Evolutionary conservation across 2,113 vertebrate genomes (phyloP).

Genomic region (Acanthochromis polyacanthus): DNA sequence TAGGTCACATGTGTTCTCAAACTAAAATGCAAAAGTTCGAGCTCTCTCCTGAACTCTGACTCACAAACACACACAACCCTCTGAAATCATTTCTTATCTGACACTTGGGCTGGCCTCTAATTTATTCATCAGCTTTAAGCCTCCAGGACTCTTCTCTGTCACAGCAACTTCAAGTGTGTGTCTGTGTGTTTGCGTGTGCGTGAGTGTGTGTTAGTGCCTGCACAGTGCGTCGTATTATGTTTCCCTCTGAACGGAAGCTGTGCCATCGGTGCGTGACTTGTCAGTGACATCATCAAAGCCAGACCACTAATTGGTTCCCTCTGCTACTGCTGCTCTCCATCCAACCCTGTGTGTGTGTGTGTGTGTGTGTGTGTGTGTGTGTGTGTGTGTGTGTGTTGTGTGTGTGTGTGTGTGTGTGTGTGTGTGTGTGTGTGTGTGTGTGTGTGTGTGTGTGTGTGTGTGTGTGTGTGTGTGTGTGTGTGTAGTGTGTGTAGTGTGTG

Average conservation of each 20-base stretch:
- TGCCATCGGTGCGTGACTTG: constrained; percentile 79
- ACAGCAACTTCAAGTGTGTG: constrained; percentile 36
- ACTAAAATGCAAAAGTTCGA: background rate
- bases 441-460: background rate
- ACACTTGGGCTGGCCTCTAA: constrained; percentile 47
- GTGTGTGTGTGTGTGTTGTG: constrained; percentile 12
- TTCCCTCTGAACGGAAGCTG: constrained; percentile 82
- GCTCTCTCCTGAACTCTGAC: background rate
- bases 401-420: constrained; percentile 10
- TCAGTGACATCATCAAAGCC: constrained; percentile 87
- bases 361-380: constrained; percentile 25
- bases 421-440: constrained; percentile 15
- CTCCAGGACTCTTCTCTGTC: constrained; percentile 41
- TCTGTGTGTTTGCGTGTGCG: constrained; percentile 18
- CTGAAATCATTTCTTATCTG: constrained; percentile 30
- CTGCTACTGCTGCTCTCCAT: constrained; percentile 71
- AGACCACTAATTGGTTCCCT: constrained; percentile 86
- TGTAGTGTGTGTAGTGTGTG: constrained; percentile 11
- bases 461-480: constrained; percentile 16
- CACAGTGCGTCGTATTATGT: constrained; percentile 58
- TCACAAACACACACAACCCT: constrained; percentile 1
- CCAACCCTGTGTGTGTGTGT: constrained; percentile 4
- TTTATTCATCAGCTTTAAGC: constrained; percentile 51
- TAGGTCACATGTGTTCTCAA: no score
- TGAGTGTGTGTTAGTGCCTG: background rate